Evolutionary conservation across 1,140 invertebrate species (phyloP).

Genomic region (Copidosoma floridanum): DNA sequence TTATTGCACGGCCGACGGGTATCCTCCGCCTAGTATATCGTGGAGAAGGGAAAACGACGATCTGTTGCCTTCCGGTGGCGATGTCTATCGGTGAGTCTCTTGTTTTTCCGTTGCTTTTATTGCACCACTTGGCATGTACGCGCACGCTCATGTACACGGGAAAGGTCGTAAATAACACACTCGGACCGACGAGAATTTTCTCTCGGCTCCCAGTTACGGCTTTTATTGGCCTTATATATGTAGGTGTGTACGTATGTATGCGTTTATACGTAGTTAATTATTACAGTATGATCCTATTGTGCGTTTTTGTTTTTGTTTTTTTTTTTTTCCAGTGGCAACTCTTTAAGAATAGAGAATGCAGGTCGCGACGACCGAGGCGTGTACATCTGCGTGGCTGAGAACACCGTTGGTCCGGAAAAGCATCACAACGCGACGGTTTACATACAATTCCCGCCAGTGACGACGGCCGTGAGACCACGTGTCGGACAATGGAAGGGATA

Average conservation of each 20-base stretch:
- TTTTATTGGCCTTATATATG: too few species aligned
- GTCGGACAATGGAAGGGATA: constrained; percentile 14
- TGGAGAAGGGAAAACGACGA: constrained; percentile 22
- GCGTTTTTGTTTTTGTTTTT: too few species aligned
- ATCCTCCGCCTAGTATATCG: constrained; percentile 13
- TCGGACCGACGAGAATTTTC: too few species aligned
- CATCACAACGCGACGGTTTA: not conserved
- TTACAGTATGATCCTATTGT: too few species aligned
- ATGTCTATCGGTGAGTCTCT: constrained; percentile 9
- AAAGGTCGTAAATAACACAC: too few species aligned
- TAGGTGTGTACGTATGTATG: too few species aligned
- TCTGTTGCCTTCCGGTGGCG: constrained; percentile 11
- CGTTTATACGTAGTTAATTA: too few species aligned
- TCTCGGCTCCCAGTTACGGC: too few species aligned
- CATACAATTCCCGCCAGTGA: constrained; percentile 5
- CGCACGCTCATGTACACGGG: not conserved
- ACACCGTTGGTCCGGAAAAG: constrained; percentile 2
- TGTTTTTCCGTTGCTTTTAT: not conserved
- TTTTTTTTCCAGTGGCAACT: too few species aligned
- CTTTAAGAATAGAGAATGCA: not conserved
- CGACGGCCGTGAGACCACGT: constrained; percentile 11
- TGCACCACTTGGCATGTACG: not conserved
- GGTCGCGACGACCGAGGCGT: constrained; percentile 19
- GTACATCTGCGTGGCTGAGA: constrained; percentile 14
- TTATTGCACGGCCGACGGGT: constrained; percentile 18